phyloP scores from a whole-genome alignment of 2,888 invertebrate species.

The Chirona hameri region DNA sequence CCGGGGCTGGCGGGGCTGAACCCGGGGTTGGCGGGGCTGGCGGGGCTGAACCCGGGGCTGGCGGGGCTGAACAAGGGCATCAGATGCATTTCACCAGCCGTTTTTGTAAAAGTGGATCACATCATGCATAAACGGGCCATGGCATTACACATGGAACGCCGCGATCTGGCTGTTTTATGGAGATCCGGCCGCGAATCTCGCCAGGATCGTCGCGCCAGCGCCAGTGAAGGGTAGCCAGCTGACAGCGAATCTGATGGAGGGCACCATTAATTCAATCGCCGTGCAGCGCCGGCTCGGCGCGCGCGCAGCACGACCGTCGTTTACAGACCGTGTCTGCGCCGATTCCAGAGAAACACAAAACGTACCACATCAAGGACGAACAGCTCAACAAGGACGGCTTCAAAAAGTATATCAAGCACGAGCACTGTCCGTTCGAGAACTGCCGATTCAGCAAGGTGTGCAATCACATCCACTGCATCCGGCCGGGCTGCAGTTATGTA shows the following conservation, averaged over 20 bases:
- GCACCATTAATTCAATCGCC: neutral
- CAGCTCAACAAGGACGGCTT: slow-evolving; percentile 93
- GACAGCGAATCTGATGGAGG: neutral
- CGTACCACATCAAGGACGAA: slow-evolving; percentile 96
- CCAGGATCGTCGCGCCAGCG: neutral
- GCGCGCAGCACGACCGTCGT: no score
- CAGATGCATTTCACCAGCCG: no score
- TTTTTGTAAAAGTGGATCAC: neutral
- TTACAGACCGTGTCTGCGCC: no score
- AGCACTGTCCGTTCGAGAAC: slow-evolving; percentile 82
- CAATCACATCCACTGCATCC: slow-evolving; percentile 97
- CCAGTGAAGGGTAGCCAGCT: neutral
- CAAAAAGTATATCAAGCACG: slow-evolving; percentile 98
- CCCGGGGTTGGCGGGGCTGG: no score
- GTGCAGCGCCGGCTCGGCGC: no score
- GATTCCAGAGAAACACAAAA: slow-evolving; percentile 89
- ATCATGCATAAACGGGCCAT: neutral
- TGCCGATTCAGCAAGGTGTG: slow-evolving; percentile 92
- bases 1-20: no score
- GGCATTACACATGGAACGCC: neutral
- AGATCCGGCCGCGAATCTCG: neutral
- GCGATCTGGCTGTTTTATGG: neutral
- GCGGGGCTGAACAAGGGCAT: no score
- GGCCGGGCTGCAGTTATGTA: slow-evolving; percentile 90
- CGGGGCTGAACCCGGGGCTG: no score